Base-by-base conservation (phyloP, 2,797 vertebrate species). In the Potorous gilbertii region DNA sequence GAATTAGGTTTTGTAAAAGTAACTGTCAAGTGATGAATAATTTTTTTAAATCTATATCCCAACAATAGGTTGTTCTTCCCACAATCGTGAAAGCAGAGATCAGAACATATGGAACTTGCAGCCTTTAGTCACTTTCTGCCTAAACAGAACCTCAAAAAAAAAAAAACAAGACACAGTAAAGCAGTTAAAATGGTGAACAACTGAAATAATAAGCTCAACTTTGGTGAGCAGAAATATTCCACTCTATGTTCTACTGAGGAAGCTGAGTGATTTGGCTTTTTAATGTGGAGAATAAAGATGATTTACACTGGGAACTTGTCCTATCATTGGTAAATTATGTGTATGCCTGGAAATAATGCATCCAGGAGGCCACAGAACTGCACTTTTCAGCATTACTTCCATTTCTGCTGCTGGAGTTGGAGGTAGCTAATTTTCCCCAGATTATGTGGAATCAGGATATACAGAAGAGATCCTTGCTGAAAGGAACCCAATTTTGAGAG, bases 171-270 rank as follows among this genome's bases (percentile, higher is more conserved):
- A 14, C 92, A 89, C 0, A 29, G 29, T 29, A 94, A n/a, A 95
- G 27, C 31, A 96, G 3, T 95, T 95, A 94, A 98, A 97, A 96
- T 50, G 92, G 9, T 55, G 1, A 92, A 21, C 56, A 93, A 87
- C 14, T 40, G n/a, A 97, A 95, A 97, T 94, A 3, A 11, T 93
- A 87, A 97, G 89, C 28, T 46, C 13, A 59, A 21, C 24, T 91
- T 92, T 95, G 52, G 94, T 94, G 52, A 95, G 50, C 18, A 54
- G 54, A 21, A n/a, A 74, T 40, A 18, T 59, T 95, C 62, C 54
- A 31, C 89, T 95, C 5, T 56, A 55, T n/a, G 91, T 52, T 92
- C 46, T 24, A 52, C n/a, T 74, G 18, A 81, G 56, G 31, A 56
- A 28, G 8, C 31, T 95, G 28, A 92, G 29, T 92, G 54, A 55